Base-by-base conservation (phyloP, 1,140 invertebrate genomes). In the Holcopasites calliopsidis region DNA sequence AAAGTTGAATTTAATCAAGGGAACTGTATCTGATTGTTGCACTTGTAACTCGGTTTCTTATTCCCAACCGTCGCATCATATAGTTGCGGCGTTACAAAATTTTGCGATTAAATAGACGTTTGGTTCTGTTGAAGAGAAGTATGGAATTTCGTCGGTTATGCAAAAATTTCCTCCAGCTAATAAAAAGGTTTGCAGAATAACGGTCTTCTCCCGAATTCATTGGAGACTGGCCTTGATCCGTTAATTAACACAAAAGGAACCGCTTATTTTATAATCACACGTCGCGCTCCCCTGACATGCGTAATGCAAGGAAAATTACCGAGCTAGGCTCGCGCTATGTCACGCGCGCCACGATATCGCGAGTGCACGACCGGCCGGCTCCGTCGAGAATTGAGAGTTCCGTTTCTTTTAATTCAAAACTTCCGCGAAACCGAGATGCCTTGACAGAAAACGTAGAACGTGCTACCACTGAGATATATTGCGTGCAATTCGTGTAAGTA, bases 211-310 rank as follows among this genome's bases (percentile, higher is more conserved):
- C 84, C 87, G 88, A 90, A 89, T 90, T 85, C 83, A 74, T 83
- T 74, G 55, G 72, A 77, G 80, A 62, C 73, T 70, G 85, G 81
- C 86, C 88, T 90, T 89, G 88, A 90, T 89, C 87, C 82, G 85
- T 60, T 88, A 90, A 90, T 90, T 91, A 90, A 84, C 80, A 88
- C 90, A 90, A 91, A 91, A 89, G 89, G 87, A 88, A 86, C 90
- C 90, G 90, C 90, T 91, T 83, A 89, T 91, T 91, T 91, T 89
- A 88, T 89, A 91, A 90, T 89, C 88, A 85, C 84, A 85, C 83
- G 85, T 82, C 77, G 73, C 77, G 77, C 80, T 87, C 86, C 81
- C n/a, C 85, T 87, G 85, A 77, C 82, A 85, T 85, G 86, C 86
- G 85, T 89, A 90, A 90, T 86, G 83, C 84, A 87, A 80, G 85